Evolutionary conservation across 2,888 invertebrate genomes (phyloP).

Genomic region (Belgica antarctica): DNA sequence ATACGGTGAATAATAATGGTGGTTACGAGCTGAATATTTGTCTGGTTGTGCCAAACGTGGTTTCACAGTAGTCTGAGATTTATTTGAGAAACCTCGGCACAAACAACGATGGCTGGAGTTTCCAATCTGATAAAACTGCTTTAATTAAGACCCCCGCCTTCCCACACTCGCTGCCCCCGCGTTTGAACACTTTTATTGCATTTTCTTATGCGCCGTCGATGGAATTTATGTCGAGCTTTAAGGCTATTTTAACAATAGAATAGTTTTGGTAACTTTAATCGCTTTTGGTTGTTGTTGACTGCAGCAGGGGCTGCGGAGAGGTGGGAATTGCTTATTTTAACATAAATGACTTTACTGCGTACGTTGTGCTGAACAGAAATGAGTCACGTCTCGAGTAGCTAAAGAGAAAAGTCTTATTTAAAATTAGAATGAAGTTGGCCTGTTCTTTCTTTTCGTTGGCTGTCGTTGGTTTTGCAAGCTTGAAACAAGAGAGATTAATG

Average conservation of each 20-base stretch:
- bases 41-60: not conserved
- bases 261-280: not conserved
- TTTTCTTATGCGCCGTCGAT: no score
- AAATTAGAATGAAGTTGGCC: constrained; percentile 28
- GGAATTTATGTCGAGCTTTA: not conserved
- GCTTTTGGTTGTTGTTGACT: no score
- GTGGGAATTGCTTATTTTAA: not conserved
- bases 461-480: constrained; percentile 1
- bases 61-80: no score
- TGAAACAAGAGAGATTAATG: constrained; percentile 2
- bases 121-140: no score
- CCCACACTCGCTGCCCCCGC: no score
- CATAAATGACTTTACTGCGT: not conserved
- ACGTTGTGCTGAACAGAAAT: constrained; percentile 3
- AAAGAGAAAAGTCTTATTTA: constrained; percentile 14
- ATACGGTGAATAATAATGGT: not conserved
- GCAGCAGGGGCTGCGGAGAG: no score
- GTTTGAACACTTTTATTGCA: not conserved
- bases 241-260: not conserved
- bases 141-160: no score
- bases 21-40: not conserved
- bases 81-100: no score
- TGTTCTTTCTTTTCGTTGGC: not conserved
- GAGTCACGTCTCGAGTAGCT: constrained; percentile 1
- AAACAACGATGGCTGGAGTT: no score